Base-by-base conservation (phyloP, 2,888 invertebrate species). In the Hyalella azteca region DNA sequence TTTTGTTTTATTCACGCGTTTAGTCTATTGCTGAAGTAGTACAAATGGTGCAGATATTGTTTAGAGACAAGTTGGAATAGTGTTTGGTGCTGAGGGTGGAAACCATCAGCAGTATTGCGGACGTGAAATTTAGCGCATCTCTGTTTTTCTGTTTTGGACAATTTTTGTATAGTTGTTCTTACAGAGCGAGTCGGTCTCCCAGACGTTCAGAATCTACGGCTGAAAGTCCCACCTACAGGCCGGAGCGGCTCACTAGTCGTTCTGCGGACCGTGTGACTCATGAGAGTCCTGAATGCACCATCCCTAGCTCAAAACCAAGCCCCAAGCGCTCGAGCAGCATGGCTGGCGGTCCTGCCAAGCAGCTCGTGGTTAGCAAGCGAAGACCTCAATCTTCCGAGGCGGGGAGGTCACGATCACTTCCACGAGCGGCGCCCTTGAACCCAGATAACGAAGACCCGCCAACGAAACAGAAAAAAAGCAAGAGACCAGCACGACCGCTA, bases 241-340 rank as follows among this genome's bases (percentile, higher is more conserved):
- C 81, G 13, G 80, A 78, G 26, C 45, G 73, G 3, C 75, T 41
- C 15, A 75, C 75, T 4, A 75, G 75, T 29, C n/a, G 75, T 11
- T 75, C 75, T 75, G 75, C 13, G 29, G 75, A 75, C 26, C 40
- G 75, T 5, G 41, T 13, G 11, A n/a, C 26, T 13, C 7, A 40
- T 5, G 75, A 75, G 13, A 9, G 75, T 26, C n/a, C 45, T n/a
- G 75, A 75, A 13, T 7, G 9, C 15, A n/a, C n/a, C 13, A 11
- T 26, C 40, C 50, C 45, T 0, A 48, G 36, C 29, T 41, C 73
- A 5, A 73, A 60, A 11, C 32, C 73, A 19, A 81, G 80, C 48
- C 81, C 84, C 4, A 81, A 84, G 59, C 45, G 84, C 36, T 84
- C 84, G 29, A 75, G 77, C 77, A 82, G 82, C 77, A 82, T 48